Base-by-base conservation (phyloP, 2,797 vertebrate genomes). In the Erethizon dorsatum region DNA sequence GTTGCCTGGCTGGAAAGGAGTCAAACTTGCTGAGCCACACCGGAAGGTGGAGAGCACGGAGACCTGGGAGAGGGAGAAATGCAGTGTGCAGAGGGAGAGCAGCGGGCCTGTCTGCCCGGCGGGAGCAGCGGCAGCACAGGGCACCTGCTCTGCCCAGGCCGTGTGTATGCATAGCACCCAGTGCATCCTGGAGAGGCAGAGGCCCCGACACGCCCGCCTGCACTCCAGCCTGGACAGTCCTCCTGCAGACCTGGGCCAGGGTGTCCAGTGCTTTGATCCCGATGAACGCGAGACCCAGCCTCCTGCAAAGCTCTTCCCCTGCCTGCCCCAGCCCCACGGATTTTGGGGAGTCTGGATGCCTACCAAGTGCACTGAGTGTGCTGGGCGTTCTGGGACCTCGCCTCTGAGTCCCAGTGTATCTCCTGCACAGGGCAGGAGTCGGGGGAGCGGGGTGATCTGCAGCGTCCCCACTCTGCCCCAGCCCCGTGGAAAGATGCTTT, bases 41-140 rank as follows among this genome's bases (percentile, higher is more conserved):
- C 13, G 24, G 18, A 86, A 63, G 59, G 52, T 6, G 6, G 20
- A 59, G 57, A 59, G 3, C 47, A 0, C 0, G 0, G 26, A 54
- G 82, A 50, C 87, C 41, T 3, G 67, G 54, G 45, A 65, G 37
- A 84, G 22, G 33, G 20, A 24, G 4, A 69, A 47, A 86, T 63
- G 65, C 41, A 24, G 71, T 50, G n/a, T 26, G 11, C 56, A 17
- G 56, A 12, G 56, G 56, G 56, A 56, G 56, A 11, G 56, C 56
- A 18, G 15, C 18, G 52, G 52, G 7, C 52, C 52, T 8, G 52
- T 2, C 52, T 52, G 52, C 56, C 56, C 14, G 6, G 56, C 52
- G 7, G 14, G 56, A 11, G 56, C 56, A 18, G 15, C 5, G 2
- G 59, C 22, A 22, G 17, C 59, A 59, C 20, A 26, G 20, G 59